Base-by-base conservation (phyloP, 1,140 invertebrate genomes). In the Lasaia peninsularis region DNA sequence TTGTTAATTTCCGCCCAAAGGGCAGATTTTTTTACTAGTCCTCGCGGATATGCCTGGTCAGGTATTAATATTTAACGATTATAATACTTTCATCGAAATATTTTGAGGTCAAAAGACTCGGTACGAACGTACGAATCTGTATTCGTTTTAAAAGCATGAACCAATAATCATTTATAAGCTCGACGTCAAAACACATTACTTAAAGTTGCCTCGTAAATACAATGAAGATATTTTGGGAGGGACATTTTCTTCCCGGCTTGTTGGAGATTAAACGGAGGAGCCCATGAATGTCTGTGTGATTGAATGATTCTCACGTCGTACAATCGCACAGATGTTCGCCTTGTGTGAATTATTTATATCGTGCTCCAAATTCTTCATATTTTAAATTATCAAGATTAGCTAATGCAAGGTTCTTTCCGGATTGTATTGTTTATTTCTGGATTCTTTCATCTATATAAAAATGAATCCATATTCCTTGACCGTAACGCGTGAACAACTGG, bases 281-380 rank as follows among this genome's bases (percentile, higher is more conserved):
- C 69, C 69, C 75, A 79, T 81, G 78, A 81, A 83, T 75, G 80
- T 84, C 78, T 62, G 55, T 55, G 62, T 79, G 80, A 84, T 85
- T 83, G 76, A 84, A 52, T 80, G 73, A 68, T 73, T 73, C 65
- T 65, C 62, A 70, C 67, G 70, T 75, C 60, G 51, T 64, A 65
- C 67, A 40, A 66, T 67, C 50, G 60, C 44, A 49, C 71, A 80
- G 60, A 75, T 75, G 71, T 74, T 74, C 57, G 60, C 53, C 53
- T 55, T 44, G 53, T 28, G 50, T 68, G 67, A 40, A 63, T 64
- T 64, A 63, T 69, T 67, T 68, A 58, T 62, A 56, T 28, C 51
- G 50, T 18, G 37, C 52, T 55, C 53, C 11, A 28, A 18, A 50
- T 49, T 50, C 18, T 16, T 50, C 28, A 49, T 49, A 49, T 49